Base-by-base conservation (phyloP, 1,140 invertebrate genomes). In the Drosophila persimilis region DNA sequence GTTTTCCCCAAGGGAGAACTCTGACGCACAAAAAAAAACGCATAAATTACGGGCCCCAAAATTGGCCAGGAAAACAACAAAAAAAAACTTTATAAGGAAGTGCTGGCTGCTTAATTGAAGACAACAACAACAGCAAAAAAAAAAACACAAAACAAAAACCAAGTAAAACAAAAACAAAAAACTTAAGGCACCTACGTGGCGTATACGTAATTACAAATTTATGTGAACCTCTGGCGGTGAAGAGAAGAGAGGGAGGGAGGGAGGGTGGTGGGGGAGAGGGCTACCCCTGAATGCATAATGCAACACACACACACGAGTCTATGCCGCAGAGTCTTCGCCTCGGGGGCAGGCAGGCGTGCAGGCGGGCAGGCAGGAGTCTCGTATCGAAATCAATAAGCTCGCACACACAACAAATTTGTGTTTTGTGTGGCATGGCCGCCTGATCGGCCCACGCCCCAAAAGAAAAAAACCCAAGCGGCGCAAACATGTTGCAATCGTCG, bases 161-260 rank as follows among this genome's bases (percentile, higher is more conserved):
- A 39, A 39, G 11, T 13, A 39, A 39, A 29, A 22, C 5, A 26
- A 61, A 64, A 70, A 54, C 3, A 39, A 39, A 2, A 13, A 39
- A 13, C 35, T 13, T 39, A 39, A 66, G 47, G 62, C 79, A 76
- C 73, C 78, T 83, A 86, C 83, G 67, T 76, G 83, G 73, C 83
- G 83, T 86, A 86, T 86, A 83, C 83, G 83, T 88, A 86, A 88
- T 86, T 86, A 86, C 66, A 79, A 83, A 86, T 88, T 88, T 83
- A 86, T 86, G 81, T 72, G 81, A 85, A 86, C 59, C 64, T 39
- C 61, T 70, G 22, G 20, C 9, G 11, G 5, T n/a, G 26, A 31
- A 15, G 5, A 20, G 26, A 31, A 15, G 15, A 3, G 35, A 35
- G 17, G 17, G 17, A 17, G 17, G 17, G 20, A 39, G 35, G 11